Evolutionary conservation across 2,113 vertebrate species (phyloP).

Genomic region (Megalops atlanticus): DNA sequence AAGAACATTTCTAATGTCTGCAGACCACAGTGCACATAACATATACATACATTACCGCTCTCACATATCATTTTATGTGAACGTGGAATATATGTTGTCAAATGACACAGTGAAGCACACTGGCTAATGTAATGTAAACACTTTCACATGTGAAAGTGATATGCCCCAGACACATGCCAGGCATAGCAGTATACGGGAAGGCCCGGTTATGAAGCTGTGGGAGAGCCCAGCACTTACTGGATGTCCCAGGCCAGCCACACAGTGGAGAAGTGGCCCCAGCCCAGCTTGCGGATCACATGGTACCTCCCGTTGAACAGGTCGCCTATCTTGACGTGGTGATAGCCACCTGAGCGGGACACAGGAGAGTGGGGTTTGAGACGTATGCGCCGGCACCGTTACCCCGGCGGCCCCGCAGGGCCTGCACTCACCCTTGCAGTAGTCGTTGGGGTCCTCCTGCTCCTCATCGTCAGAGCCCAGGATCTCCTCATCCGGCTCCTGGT

Average conservation of each 20-base stretch:
- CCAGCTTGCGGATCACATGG: constrained; percentile 95
- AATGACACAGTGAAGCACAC: no score
- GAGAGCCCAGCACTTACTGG: constrained; percentile 77
- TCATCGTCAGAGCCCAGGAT: constrained; percentile 98
- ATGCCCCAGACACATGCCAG: no score
- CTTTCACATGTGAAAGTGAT: no score
- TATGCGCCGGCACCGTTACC: background rate
- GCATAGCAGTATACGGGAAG: no score
- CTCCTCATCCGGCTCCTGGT: constrained; percentile 91
- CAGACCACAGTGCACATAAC: no score
- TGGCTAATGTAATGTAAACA: no score
- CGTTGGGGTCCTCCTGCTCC: constrained; percentile 96
- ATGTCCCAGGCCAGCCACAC: constrained; percentile 98
- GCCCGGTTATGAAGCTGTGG: background rate
- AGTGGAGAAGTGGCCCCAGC: constrained; percentile 98
- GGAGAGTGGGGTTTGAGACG: background rate
- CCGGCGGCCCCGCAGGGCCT: no score
- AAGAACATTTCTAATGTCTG: no score
- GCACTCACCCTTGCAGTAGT: constrained; percentile 91
- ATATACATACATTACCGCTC: no score
- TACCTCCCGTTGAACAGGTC: constrained; percentile 95
- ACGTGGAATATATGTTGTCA: no score
- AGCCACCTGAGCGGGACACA: constrained; percentile 77
- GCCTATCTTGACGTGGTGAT: constrained; percentile 96
- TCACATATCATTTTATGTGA: no score